phyloP scores from a whole-genome alignment of 2,888 invertebrate genomes.

The Patella caerulea region DNA sequence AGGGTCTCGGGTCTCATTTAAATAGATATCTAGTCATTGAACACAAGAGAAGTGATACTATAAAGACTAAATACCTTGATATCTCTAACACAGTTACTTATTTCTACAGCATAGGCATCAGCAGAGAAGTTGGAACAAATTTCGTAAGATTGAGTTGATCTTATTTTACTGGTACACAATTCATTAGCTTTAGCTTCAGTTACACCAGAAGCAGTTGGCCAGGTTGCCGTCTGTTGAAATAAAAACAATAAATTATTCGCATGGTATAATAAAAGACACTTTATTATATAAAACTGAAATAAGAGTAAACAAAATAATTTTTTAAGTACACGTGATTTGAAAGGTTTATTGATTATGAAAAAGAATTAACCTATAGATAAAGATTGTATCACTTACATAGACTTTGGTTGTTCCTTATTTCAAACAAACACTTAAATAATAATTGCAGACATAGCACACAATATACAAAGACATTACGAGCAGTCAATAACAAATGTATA shows the following conservation, averaged over 20 bases:
- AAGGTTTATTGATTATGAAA: too few relatives aligned
- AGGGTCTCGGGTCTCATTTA: too few relatives aligned
- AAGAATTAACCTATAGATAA: too few relatives aligned
- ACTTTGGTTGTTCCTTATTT: too few relatives aligned
- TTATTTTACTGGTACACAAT: slow-evolving; percentile 35
- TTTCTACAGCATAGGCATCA: slow-evolving; percentile 20
- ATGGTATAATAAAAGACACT: neutral
- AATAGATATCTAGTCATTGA: too few relatives aligned
- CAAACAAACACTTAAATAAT: too few relatives aligned
- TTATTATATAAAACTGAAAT: neutral
- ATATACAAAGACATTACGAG: too few relatives aligned
- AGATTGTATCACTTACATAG: too few relatives aligned
- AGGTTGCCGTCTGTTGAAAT: slow-evolving; percentile 36
- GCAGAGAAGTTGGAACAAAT: slow-evolving; percentile 25
- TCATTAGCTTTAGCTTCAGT: slow-evolving; percentile 36
- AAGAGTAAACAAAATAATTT: neutral
- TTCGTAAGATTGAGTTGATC: slow-evolving; percentile 17
- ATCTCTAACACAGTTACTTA: slow-evolving; percentile 40
- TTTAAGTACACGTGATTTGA: neutral
- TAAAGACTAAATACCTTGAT: slow-evolving; percentile 29
- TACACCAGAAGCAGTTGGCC: slow-evolving; percentile 45
- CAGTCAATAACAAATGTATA: too few relatives aligned
- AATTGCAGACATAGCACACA: too few relatives aligned
- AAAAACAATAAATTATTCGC: neutral
- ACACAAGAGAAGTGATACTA: too few relatives aligned